Conservation (phyloP, 2,888 invertebrate species). For the Tetramorium bicarinatum region DNA sequence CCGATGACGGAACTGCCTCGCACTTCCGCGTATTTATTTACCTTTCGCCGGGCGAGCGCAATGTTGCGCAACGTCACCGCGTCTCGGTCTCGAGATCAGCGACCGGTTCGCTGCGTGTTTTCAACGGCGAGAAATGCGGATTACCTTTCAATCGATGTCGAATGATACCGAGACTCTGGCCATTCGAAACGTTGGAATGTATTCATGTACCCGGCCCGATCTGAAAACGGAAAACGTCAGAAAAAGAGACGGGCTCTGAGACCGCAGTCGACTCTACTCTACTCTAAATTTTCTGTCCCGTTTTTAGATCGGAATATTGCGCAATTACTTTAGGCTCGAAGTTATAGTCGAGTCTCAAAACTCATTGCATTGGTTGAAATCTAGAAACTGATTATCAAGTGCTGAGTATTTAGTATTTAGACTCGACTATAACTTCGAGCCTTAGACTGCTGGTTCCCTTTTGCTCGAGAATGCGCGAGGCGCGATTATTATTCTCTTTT, state of each 20-base stretch:
- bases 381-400: too few relatives aligned
- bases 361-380: too few relatives aligned
- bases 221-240: neutral
- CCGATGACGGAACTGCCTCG: neutral
- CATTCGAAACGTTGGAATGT: conserved; percentile 7
- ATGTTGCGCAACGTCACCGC: neutral
- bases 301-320: neutral
- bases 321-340: neutral
- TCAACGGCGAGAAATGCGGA: neutral
- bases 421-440: too few relatives aligned
- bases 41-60: neutral
- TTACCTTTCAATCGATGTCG: conserved; percentile 1
- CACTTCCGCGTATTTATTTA: conserved; percentile 36
- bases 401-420: too few relatives aligned
- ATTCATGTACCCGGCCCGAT: neutral
- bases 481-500: neutral
- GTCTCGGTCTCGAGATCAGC: neutral
- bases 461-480: neutral
- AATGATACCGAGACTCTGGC: neutral
- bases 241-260: neutral
- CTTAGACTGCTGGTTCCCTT: neutral
- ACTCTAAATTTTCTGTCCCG: neutral
- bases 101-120: neutral
- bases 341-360: too few relatives aligned
- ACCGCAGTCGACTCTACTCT: neutral